Base-by-base conservation (phyloP, 2,797 vertebrate species). In the Bryconaethiops microstoma region DNA sequence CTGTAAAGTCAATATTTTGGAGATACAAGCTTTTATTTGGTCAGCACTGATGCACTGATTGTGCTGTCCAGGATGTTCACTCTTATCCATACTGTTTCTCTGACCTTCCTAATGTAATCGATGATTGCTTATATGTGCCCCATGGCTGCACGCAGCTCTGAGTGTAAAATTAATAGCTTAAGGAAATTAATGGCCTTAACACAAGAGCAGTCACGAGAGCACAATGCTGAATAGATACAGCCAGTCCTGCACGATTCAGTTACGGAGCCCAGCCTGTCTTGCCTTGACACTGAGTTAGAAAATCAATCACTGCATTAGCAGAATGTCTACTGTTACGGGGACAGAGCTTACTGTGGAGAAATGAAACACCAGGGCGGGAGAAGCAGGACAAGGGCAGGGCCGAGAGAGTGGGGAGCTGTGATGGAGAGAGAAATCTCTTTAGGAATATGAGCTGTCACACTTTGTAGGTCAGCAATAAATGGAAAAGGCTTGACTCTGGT, bases 401-500 rank as follows among this genome's bases (percentile, higher is more conserved):
- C 48, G 13, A 67, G 50, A 79, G 21, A 48, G n/a, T 60, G 64
- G 23, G n/a, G 59, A 79, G 14, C 8, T 19, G 14, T 25, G 35
- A 35, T 29, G 12, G 62, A 35, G 7, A 62, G 23, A 9, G 5
- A 13, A 69, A 71, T 21, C 6, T 8, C 42, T 75, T 39, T 39
- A 74, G 55, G 39, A 67, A 71, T 84, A 70, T 71, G 70, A 79
- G 64, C 60, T 64, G 82, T 57, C 17, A 69, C n/a, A 39, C 54
- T 88, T 84, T 87, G 82, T 88, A 81, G 91, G 88, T 94, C 92
- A 94, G 92, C 92, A 92, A 85, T 92, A 92, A 87, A 59, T 29
- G 45, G 54, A 81, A 83, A 72, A 79, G 64, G 86, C 82, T 73
- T 39, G 72, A 78, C 86, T 85, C 88, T 84, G 89, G 83, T 83